Conservation (phyloP, 2,888 invertebrate species). For the Hyposoter dolosus region DNA sequence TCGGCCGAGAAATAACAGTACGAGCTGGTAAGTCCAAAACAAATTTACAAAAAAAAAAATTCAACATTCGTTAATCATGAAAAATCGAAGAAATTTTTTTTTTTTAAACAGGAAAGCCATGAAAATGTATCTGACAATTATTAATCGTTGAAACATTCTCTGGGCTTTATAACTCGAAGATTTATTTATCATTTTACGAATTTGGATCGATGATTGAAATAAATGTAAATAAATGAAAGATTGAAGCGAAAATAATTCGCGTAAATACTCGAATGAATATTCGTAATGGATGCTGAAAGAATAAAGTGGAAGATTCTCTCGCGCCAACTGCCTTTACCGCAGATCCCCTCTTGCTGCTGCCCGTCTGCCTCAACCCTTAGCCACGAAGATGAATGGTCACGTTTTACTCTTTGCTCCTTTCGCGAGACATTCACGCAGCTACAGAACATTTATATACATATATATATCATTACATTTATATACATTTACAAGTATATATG, state of each 20-base stretch:
- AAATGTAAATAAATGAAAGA: not conserved
- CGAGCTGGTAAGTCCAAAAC: constrained; percentile 91
- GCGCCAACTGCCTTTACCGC: constrained; percentile 72
- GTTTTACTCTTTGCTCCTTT: constrained; percentile 71
- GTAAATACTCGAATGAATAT: not conserved
- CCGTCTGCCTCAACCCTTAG: constrained; percentile 53
- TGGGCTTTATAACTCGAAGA: no score
- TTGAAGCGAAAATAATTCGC: not conserved
- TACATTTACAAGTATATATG: not conserved
- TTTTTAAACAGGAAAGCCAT: not conserved
- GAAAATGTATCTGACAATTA: no score
- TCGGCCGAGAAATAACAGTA: constrained; percentile 94
- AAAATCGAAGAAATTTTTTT: no score
- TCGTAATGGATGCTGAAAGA: constrained; percentile 51
- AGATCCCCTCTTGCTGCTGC: constrained; percentile 48
- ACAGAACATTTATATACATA: constrained; percentile 7
- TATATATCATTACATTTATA: constrained; percentile 13
- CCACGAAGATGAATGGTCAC: constrained; percentile 72
- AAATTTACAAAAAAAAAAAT: not conserved
- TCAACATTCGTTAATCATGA: not conserved
- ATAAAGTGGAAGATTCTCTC: constrained; percentile 65
- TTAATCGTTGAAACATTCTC: no score
- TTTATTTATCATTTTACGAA: no score
- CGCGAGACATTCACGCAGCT: constrained; percentile 44
- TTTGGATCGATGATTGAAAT: no score